Percentiles rank a stretch among this genome's conserved stretches.
phyloP scores from a whole-genome alignment of 1,140 invertebrate species.

The Pogonomyrmex californicus region DNA sequence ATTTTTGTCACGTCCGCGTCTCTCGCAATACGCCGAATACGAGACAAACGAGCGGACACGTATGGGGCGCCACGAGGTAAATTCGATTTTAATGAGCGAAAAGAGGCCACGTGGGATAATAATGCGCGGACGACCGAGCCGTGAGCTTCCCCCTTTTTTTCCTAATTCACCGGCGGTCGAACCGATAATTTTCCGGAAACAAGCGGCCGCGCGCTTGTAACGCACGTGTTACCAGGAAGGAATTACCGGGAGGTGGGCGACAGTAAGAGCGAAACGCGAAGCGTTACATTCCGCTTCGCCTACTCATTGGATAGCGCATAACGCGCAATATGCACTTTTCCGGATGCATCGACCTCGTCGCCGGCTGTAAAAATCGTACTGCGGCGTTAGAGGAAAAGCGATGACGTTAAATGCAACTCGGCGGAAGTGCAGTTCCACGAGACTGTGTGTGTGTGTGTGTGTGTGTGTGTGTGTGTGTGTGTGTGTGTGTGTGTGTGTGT shows the following conservation, averaged over 20 bases:
- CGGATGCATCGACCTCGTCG: conserved; percentile 39
- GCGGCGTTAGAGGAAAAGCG: conserved; percentile 17
- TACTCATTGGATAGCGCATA: conserved; percentile 41
- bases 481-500: too few species aligned
- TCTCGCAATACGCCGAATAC: background rate
- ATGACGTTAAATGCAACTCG: conserved; percentile 2
- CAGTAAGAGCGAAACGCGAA: conserved; percentile 43
- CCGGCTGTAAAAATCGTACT: conserved; percentile 18
- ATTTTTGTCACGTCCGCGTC: conserved; percentile 27
- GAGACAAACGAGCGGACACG: conserved; percentile 42
- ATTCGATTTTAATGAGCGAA: conserved; percentile 78
- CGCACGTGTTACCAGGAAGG: conserved; percentile 70
- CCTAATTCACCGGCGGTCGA: conserved; percentile 68
- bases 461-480: too few species aligned
- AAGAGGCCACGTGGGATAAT: conserved; percentile 66
- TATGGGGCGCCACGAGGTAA: conserved; percentile 59
- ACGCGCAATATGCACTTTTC: conserved; percentile 49
- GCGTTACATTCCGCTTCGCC: conserved; percentile 44
- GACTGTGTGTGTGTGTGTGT: background rate
- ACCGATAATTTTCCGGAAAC: conserved; percentile 76
- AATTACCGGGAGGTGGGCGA: conserved; percentile 67
- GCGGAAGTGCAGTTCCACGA: conserved; percentile 16
- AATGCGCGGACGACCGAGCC: conserved; percentile 60
- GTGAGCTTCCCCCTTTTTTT: conserved; percentile 35
- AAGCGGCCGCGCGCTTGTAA: conserved; percentile 44